phyloP scores from a whole-genome alignment of 2,113 vertebrate genomes.

The Oryzias celebensis region DNA sequence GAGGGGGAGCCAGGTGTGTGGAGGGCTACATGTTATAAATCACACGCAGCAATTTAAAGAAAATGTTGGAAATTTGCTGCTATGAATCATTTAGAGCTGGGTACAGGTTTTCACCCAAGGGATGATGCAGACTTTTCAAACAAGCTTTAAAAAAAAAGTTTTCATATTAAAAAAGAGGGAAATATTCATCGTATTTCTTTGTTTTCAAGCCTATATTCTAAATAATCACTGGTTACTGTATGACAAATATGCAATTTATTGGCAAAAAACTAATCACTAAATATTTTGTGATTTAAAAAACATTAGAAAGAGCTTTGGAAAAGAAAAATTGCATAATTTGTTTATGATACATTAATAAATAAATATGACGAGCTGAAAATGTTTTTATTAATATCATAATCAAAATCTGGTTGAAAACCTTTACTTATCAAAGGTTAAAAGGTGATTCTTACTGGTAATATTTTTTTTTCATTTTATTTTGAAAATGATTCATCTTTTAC shows the following conservation, averaged over 20 bases:
- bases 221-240: constrained; percentile 17
- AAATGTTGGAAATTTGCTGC: constrained; percentile 31
- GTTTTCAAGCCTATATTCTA: constrained; percentile 34
- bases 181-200: background rate
- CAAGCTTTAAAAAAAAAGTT: background rate
- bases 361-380: too few relatives aligned
- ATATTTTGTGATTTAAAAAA: background rate
- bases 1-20: constrained; percentile 21
- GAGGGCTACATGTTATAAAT: constrained; percentile 52
- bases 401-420: too few relatives aligned
- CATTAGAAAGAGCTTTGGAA: background rate
- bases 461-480: too few relatives aligned
- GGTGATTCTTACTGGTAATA: too few relatives aligned
- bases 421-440: too few relatives aligned
- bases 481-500: too few relatives aligned
- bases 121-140: constrained; percentile 1
- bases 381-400: too few relatives aligned
- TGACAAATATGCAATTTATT: background rate
- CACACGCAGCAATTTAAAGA: constrained; percentile 42
- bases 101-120: constrained; percentile 14
- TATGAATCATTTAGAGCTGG: constrained; percentile 33
- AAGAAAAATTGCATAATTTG: background rate
- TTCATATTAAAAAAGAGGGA: constrained; percentile 7
- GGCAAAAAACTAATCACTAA: background rate
- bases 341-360: background rate